phyloP scores from a whole-genome alignment of 2,113 vertebrate species.

The Eolophus roseicapilla region DNA sequence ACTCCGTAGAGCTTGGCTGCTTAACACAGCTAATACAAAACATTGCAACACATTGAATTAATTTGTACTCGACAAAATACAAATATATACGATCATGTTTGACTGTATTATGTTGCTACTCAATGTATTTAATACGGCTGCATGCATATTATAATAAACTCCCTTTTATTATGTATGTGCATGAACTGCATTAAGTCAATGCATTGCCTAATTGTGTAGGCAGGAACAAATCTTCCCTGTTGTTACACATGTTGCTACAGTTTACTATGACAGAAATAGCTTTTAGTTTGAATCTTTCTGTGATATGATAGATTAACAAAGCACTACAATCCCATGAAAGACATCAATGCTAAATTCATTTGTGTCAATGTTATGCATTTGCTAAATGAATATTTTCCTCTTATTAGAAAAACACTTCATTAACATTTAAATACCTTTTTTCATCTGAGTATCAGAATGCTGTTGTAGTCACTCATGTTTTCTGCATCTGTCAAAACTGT shows the following conservation, averaged over 20 bases:
- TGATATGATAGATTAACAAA: constrained; percentile 10
- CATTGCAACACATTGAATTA: not conserved
- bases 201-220: not conserved
- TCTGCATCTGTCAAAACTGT: not conserved
- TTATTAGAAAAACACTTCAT: not conserved
- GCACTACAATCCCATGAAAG: not conserved
- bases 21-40: not conserved
- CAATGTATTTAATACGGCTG: not conserved
- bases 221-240: constrained; percentile 5
- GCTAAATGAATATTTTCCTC: not conserved
- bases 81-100: not conserved
- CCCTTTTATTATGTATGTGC: not conserved
- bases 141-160: not conserved
- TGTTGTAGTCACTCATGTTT: not conserved
- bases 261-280: not conserved
- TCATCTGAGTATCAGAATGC: not conserved
- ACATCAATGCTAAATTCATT: not conserved
- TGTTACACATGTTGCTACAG: not conserved
- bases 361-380: not conserved
- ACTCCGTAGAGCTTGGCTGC: not conserved
- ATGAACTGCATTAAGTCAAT: not conserved
- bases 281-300: not conserved
- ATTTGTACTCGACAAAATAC: not conserved
- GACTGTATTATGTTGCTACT: not conserved
- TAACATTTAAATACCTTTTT: constrained; percentile 26